phyloP scores from a whole-genome alignment of 2,113 vertebrate species.

The Talpa occidentalis region DNA sequence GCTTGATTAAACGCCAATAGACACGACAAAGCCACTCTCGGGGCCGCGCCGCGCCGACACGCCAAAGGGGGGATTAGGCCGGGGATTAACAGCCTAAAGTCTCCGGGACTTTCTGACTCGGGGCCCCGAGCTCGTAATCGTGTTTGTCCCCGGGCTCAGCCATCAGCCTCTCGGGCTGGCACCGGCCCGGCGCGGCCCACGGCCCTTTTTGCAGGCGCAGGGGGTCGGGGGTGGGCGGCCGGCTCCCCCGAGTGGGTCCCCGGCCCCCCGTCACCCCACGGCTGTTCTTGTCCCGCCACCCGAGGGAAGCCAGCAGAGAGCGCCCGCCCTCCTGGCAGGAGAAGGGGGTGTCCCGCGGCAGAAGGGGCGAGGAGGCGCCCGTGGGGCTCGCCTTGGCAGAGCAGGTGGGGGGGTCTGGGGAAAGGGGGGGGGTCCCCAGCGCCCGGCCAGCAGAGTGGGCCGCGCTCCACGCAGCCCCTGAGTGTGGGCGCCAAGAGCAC shows the following conservation, averaged over 20 bases:
- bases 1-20: constrained; percentile 95
- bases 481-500: background rate
- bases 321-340: constrained; percentile 27
- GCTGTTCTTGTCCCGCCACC: constrained; percentile 86
- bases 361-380: background rate
- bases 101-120: constrained; percentile 94
- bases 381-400: background rate
- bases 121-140: constrained; percentile 91
- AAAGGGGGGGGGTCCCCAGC: background rate
- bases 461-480: background rate
- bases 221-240: constrained; percentile 12
- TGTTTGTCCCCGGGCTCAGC: constrained; percentile 92
- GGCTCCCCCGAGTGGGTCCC: background rate
- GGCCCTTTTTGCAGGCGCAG: constrained; percentile 90
- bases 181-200: constrained; percentile 86
- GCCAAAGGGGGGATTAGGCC: constrained; percentile 92
- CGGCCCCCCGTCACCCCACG: constrained; percentile 68
- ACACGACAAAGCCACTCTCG: constrained; percentile 94
- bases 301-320: constrained; percentile 81
- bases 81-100: constrained; percentile 93
- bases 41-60: constrained; percentile 91
- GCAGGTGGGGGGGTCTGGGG: background rate
- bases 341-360: background rate
- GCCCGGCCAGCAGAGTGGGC: constrained; percentile 77
- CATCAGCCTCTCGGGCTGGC: constrained; percentile 88